A percentile compares a stretch with the other conserved stretches of the same genome.
These are phyloP conservation scores for Euwallacea similis DNA, from an alignment of 1,140 invertebrate species.

Conservation along the genomic window DNA sequence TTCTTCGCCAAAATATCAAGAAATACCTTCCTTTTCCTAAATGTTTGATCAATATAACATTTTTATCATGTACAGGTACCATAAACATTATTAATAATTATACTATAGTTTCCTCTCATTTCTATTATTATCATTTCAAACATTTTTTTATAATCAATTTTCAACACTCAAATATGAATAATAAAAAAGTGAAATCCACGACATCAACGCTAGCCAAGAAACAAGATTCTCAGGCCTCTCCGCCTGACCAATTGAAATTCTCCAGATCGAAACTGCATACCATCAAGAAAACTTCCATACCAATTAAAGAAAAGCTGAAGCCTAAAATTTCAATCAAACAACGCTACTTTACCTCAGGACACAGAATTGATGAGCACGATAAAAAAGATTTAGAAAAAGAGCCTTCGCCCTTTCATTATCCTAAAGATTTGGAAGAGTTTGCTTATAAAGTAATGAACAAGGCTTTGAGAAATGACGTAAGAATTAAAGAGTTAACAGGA, in stretches of 20 bases:
- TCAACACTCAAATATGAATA: neutral
- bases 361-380: slow-evolving; percentile 41
- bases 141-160: too few species aligned
- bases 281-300: neutral
- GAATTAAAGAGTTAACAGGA: slow-evolving; percentile 43
- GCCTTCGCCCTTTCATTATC: slow-evolving; percentile 48
- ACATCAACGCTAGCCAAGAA: neutral
- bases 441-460: slow-evolving; percentile 49
- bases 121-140: too few species aligned
- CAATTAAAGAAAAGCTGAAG: slow-evolving; percentile 14
- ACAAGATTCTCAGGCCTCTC: slow-evolving; percentile 10
- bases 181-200: neutral
- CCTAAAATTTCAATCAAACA: slow-evolving; percentile 40
- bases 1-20: neutral
- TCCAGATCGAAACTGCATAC: neutral
- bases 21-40: neutral
- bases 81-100: too few species aligned
- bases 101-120: neutral
- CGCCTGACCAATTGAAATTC: slow-evolving; percentile 1
- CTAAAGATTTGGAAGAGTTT: slow-evolving; percentile 48
- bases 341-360: slow-evolving; percentile 48
- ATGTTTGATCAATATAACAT: neutral
- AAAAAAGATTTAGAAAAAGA: slow-evolving; percentile 44
- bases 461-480: slow-evolving; percentile 45
- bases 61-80: neutral